Percentiles rank a stretch among this genome's conserved stretches.
These are phyloP conservation scores for Cossypha heuglini DNA, from an alignment of 2,797 vertebrate genomes.

Conservation along the genomic window DNA sequence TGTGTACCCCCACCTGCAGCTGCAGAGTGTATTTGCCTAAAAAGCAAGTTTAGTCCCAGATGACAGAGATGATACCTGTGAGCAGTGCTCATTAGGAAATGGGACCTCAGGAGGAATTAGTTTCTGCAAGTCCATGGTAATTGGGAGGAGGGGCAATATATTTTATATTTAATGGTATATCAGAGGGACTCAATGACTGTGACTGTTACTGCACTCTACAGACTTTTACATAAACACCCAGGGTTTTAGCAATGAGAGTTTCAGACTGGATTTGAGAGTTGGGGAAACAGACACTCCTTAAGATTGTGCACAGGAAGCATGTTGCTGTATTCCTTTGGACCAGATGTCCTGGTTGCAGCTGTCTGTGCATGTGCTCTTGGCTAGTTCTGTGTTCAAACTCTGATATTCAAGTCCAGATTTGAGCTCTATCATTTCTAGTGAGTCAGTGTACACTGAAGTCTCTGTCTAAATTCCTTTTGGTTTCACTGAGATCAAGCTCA, in stretches of 20 bases:
- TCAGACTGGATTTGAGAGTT: background rate
- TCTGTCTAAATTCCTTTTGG: background rate
- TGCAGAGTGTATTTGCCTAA: background rate
- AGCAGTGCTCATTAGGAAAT: background rate
- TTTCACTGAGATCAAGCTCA: background rate
- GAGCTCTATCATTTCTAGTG: background rate
- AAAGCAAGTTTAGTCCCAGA: background rate
- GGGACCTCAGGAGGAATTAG: background rate
- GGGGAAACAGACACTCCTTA: background rate
- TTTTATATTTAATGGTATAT: background rate
- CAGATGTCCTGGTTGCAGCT: background rate
- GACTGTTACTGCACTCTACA: background rate
- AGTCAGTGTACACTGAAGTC: background rate
- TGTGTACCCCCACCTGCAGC: background rate
- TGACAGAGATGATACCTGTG: background rate
- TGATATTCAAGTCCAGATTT: background rate
- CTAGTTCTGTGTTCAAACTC: background rate
- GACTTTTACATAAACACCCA: background rate
- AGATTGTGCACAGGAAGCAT: background rate
- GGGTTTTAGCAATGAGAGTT: background rate
- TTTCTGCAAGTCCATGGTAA: background rate
- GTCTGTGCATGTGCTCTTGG: background rate
- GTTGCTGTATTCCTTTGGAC: background rate
- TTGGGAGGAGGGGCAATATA: background rate
- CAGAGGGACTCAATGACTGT: background rate